These are phyloP conservation scores for Kuschelorhynchus macadamiae DNA, from an alignment of 2,888 invertebrate species.

Conservation along the genomic window DNA sequence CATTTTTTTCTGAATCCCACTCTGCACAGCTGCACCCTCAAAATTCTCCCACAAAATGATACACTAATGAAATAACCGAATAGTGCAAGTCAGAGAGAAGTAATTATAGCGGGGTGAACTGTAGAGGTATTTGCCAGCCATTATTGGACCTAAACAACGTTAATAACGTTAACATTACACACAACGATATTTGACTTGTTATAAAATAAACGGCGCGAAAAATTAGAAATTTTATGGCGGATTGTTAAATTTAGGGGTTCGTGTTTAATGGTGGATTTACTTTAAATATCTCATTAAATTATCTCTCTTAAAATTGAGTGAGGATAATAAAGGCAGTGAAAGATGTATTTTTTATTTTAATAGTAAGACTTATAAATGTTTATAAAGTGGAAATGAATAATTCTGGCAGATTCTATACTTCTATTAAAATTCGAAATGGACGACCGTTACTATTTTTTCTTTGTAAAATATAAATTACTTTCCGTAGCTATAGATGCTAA, in stretches of 20 bases:
- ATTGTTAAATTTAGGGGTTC: conserved; percentile 53
- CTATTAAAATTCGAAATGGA: too few species aligned
- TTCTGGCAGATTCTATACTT: too few species aligned
- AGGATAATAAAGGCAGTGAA: too few species aligned
- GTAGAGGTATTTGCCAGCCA: conserved; percentile 49
- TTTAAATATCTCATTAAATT: too few species aligned
- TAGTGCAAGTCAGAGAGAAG: conserved; percentile 58
- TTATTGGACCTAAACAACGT: conserved; percentile 59
- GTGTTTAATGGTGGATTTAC: too few species aligned
- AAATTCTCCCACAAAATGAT: conserved; percentile 42
- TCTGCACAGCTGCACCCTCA: background rate
- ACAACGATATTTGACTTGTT: conserved; percentile 61
- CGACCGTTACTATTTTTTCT: too few species aligned
- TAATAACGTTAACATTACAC: conserved; percentile 60
- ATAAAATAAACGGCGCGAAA: conserved; percentile 60
- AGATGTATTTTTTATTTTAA: too few species aligned
- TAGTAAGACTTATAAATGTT: too few species aligned
- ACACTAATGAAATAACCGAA: conserved; percentile 58
- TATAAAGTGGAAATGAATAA: too few species aligned
- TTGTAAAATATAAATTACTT: too few species aligned
- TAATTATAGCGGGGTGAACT: conserved; percentile 55
- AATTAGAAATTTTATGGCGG: conserved; percentile 62
- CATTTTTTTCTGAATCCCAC: background rate
- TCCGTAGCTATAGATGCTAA: too few species aligned
- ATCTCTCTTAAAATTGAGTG: too few species aligned